Percentiles rank a stretch among this genome's conserved stretches.
Conservation (phyloP, 2,113 vertebrate genomes). For the Loxodonta africana region DNA sequence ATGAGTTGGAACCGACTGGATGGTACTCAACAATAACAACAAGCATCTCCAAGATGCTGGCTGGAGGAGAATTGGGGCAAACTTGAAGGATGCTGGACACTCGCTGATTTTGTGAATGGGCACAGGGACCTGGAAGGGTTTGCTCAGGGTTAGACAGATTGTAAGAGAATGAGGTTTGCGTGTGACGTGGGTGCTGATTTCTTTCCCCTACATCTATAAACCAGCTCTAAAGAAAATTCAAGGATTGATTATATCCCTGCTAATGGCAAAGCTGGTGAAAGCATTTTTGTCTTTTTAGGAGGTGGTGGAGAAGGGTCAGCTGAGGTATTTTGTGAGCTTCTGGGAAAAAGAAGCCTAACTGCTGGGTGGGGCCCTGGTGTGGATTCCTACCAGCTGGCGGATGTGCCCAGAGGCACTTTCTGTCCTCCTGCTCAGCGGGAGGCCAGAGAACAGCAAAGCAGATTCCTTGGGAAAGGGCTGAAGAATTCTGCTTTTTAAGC, state of each 20-base stretch:
- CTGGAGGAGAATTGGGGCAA: slow-evolving; percentile 50
- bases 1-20: too few species aligned
- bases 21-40: too few species aligned
- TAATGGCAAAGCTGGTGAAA: slow-evolving; percentile 68
- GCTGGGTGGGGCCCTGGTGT: not conserved
- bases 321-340: slow-evolving; percentile 62
- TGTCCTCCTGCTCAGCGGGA: slow-evolving; percentile 18
- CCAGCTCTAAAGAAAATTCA: slow-evolving; percentile 61
- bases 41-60: slow-evolving; percentile 40
- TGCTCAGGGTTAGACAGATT: slow-evolving; percentile 45
- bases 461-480: slow-evolving; percentile 17
- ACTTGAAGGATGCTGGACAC: slow-evolving; percentile 68
- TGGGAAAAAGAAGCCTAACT: not conserved
- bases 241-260: slow-evolving; percentile 50
- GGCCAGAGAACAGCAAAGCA: slow-evolving; percentile 32
- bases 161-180: slow-evolving; percentile 63
- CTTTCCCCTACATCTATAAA: slow-evolving; percentile 41
- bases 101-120: slow-evolving; percentile 74
- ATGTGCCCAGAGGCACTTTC: slow-evolving; percentile 53
- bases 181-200: slow-evolving; percentile 57
- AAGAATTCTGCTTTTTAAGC: slow-evolving; percentile 5
- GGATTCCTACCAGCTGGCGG: slow-evolving; percentile 42
- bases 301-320: slow-evolving; percentile 73
- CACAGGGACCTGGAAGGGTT: slow-evolving; percentile 9
- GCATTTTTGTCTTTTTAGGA: slow-evolving; percentile 71